These are phyloP conservation scores for Lasioglossum calceatum DNA, from an alignment of 2,888 invertebrate genomes.

Conservation along the genomic window DNA sequence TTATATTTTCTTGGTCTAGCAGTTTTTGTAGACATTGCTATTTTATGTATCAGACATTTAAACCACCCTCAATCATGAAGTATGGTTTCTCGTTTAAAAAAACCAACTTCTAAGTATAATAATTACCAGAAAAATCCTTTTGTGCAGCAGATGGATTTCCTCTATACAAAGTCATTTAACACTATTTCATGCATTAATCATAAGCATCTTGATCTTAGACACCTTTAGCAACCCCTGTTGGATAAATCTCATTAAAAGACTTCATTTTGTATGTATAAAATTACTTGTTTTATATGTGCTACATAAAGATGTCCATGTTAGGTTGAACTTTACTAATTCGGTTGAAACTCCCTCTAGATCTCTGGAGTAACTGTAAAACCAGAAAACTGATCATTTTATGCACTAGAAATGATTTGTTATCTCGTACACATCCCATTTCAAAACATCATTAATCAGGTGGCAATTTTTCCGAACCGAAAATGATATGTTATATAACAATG, in stretches of 20 bases:
- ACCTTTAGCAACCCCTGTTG: not conserved
- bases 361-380: not conserved
- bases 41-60: not conserved
- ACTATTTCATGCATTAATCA: not conserved
- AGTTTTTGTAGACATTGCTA: not conserved
- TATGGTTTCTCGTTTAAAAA: not conserved
- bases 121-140: not conserved
- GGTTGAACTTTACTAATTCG: not conserved
- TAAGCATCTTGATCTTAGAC: not conserved
- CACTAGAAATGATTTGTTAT: not conserved
- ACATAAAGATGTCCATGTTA: not conserved
- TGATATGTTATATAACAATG: not conserved
- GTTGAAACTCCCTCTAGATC: not conserved
- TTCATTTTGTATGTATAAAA: not conserved
- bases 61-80: not conserved
- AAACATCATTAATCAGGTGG: not conserved
- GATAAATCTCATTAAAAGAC: not conserved
- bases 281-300: not conserved
- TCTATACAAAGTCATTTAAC: not conserved
- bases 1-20: too few species aligned
- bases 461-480: not conserved
- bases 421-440: not conserved
- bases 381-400: accelerated
- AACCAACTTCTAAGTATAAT: not conserved
- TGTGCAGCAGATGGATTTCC: not conserved